Evolutionary conservation across 2,888 invertebrate species (phyloP).

Genomic region (Callyntrura guangdongensis): DNA sequence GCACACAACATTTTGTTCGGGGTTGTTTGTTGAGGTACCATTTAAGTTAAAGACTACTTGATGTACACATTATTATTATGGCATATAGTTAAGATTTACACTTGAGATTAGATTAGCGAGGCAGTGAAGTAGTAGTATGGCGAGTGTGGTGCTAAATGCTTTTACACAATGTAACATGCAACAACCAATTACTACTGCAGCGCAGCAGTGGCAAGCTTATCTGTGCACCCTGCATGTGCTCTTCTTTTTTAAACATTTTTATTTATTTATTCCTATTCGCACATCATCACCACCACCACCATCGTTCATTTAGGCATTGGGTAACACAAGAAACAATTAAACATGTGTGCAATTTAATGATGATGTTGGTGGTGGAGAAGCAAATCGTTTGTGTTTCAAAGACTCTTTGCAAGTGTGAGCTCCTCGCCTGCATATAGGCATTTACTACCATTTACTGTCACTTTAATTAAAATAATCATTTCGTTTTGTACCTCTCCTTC

Average conservation of each 20-base stretch:
- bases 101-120: conserved; percentile 45
- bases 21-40: conserved; percentile 11
- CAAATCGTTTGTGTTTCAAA: conserved; percentile 21
- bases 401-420: background rate
- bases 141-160: conserved; percentile 50
- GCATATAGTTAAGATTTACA: conserved; percentile 58
- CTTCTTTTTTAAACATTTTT: background rate
- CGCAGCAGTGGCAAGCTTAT: background rate
- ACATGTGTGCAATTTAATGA: background rate
- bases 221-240: background rate
- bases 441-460: conserved; percentile 56
- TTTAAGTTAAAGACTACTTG: conserved; percentile 48
- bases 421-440: background rate
- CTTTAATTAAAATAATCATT: conserved; percentile 66
- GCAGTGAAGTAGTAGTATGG: background rate
- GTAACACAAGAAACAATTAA: background rate
- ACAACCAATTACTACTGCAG: background rate
- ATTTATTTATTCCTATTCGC: conserved; percentile 56
- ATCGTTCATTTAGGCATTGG: conserved; percentile 9
- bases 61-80: conserved; percentile 49
- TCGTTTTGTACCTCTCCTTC: conserved; percentile 25
- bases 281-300: conserved; percentile 30
- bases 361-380: background rate
- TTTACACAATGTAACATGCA: conserved; percentile 38
- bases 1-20: conserved; percentile 1